phyloP scores from a whole-genome alignment of 2,797 vertebrate genomes.

The Aeoliscus strigatus region DNA sequence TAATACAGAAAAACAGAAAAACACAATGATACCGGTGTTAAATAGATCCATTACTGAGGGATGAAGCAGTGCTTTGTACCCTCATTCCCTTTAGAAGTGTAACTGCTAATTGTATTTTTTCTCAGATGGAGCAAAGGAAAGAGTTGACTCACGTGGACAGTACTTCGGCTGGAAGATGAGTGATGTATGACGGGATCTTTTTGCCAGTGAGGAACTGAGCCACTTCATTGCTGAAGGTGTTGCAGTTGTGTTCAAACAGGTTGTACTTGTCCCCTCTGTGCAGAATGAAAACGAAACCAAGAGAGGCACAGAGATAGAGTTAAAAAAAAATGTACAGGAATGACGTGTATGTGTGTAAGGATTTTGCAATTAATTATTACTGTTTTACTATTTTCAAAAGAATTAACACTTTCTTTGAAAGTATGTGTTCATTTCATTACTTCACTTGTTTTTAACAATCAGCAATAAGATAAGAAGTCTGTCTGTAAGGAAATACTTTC shows the following conservation, averaged over 20 bases:
- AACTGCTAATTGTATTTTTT: too few species aligned
- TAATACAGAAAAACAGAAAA: slow-evolving; percentile 10
- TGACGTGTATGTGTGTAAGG: too few species aligned
- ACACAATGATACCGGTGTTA: not conserved
- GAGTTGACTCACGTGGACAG: slow-evolving; percentile 87
- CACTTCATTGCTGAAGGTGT: slow-evolving; percentile 92
- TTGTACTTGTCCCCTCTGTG: slow-evolving; percentile 83
- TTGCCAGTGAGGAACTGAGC: slow-evolving; percentile 90
- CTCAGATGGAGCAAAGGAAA: too few species aligned
- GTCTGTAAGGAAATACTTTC: too few species aligned
- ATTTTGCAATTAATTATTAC: too few species aligned
- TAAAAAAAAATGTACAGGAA: not conserved
- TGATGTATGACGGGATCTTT: slow-evolving; percentile 93
- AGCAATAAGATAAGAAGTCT: too few species aligned
- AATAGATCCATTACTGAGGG: too few species aligned
- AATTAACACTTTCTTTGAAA: too few species aligned
- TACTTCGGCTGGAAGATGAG: slow-evolving; percentile 92
- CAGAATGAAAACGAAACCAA: not conserved
- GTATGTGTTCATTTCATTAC: too few species aligned
- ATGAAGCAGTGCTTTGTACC: too few species aligned
- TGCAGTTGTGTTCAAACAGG: slow-evolving; percentile 96
- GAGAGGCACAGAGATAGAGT: not conserved
- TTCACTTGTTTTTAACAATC: not conserved
- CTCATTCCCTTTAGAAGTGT: too few species aligned
- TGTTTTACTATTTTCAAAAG: too few species aligned